Evolutionary conservation across 2,797 vertebrate genomes (phyloP), one percentile per base, ranked within the genome.

Genomic region (Sebastes goodei): DNA sequence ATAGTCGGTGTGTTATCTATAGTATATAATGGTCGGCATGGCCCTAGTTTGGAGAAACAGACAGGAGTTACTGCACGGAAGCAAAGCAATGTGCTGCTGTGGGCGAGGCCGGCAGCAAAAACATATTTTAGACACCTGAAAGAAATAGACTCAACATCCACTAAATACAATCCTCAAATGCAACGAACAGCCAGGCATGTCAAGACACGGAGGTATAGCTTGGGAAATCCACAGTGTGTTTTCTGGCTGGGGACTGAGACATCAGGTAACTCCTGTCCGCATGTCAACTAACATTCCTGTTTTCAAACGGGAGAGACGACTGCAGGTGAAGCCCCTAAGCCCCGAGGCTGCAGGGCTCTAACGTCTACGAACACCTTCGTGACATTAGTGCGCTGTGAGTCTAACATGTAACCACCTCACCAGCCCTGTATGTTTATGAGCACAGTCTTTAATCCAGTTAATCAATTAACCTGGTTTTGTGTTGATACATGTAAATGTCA

Each of bases 191-290:
- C 2, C 66, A 33, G 60, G 64, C 83, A 10, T 78, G 80, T 82
- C 70, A 38, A 63, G 53, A 86, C 83, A 80, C 4, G 55, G 21
- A 72, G 78, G 30, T 25, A 15, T 1, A 23, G 55, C 27, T 81
- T 62, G 49, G 56, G 21, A 77, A 84, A 84, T 74, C 57, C 30
- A 49, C 46, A n/a, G 49, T 10, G 49, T 53, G 49, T 53, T 10
- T 53, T 53, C 49, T 53, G 0, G 49, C 49, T 60, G 21, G 3
- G 35, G 3, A 14, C 55, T 46, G 11, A 76, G 46, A 23, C 49
- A 56, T 57, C 32, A 67, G 46, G 52, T 60, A 67, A 49, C 35
- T 52, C 62, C 56, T 74, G 17, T 70, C 30, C 46, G 62, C 35
- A 14, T 33, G 21, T 72, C 62, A 53, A 21, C 23, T 17, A 68